Percentiles rank a stretch among this genome's conserved stretches.
These are phyloP conservation scores for Philereme vetulata DNA, from an alignment of 2,888 invertebrate genomes.

Conservation along the genomic window DNA sequence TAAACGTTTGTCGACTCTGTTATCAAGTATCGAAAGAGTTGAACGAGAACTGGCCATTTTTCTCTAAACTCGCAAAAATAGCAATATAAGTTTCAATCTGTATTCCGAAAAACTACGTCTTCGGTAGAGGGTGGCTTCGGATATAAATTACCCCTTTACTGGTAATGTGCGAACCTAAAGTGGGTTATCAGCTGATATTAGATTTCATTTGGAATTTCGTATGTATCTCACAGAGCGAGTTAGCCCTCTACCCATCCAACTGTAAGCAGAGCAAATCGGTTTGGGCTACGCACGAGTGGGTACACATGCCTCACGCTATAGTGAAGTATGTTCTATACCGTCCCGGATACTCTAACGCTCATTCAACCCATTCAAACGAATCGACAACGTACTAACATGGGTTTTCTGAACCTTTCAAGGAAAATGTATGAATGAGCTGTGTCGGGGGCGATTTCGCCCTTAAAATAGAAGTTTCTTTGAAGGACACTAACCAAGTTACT, in stretches of 20 bases:
- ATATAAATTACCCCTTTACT: too few relatives aligned
- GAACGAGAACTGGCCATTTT: too few relatives aligned
- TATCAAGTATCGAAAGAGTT: too few relatives aligned
- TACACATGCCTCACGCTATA: not conserved
- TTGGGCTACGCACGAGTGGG: slow-evolving; percentile 17
- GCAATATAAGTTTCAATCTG: too few relatives aligned
- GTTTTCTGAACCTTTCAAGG: not conserved
- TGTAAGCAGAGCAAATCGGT: slow-evolving; percentile 24
- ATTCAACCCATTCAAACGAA: slow-evolving; percentile 19
- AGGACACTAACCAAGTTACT: not conserved
- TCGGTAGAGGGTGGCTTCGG: too few relatives aligned
- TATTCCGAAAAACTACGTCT: too few relatives aligned
- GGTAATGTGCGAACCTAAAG: too few relatives aligned
- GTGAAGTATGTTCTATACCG: not conserved
- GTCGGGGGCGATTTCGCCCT: slow-evolving; percentile 12
- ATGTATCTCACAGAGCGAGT: slow-evolving; percentile 15
- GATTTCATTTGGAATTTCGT: not conserved
- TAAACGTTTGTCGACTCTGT: too few relatives aligned
- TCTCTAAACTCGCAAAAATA: too few relatives aligned
- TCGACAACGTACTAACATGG: slow-evolving; percentile 1
- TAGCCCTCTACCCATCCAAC: slow-evolving; percentile 16
- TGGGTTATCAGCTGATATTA: too few relatives aligned
- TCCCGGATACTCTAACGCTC: slow-evolving; percentile 17
- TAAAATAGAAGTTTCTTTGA: slow-evolving; percentile 12
- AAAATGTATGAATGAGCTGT: slow-evolving; percentile 13